Evolutionary conservation across 2,888 invertebrate genomes (phyloP), one percentile per base, ranked within the genome.

Genomic region (Macrophya annulata): DNA sequence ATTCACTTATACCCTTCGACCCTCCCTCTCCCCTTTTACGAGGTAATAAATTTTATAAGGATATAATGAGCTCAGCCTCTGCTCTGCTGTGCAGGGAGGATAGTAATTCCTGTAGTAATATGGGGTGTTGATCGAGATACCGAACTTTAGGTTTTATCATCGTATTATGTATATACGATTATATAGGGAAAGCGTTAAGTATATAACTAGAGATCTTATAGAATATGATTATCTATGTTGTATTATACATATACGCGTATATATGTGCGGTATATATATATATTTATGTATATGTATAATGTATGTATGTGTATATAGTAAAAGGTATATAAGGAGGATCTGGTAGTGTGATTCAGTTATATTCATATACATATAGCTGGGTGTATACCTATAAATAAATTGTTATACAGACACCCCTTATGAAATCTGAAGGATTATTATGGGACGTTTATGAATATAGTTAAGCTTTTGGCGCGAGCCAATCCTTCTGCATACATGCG

Each of bases 161-260:
- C 31, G 31, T 25, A 5, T 25, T 25, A 71, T 84, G n/a, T n/a
- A n/a, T 17, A 5, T 71, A 10, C 88, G 31, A 5, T 31, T 25
- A 71, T 84, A 31, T 88, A 87, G 88, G 89, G 87, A 62, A 92
- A 92, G 92, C 92, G 92, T 92, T 92, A 92, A 92, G 92, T 92
- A 92, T 92, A 93, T 25, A 45, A 74, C 45, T 43, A 91, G 91
- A 90, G 93, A 93, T 92, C 90, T 90, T n/a, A n/a, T n/a, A 89
- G 65, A 12, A 89, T 90, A 90, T 88, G 91, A 92, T 92, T 62
- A 65, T 25, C 25, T 37, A 68, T 17, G 76, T 37, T 3, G 3
- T 31, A 31, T 31, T 31, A 62, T 31, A 62, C 45, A 81, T 45
- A n/a, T n/a, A n/a, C n/a, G n/a, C n/a, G n/a, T n/a, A n/a, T n/a